Evolutionary conservation across 2,888 invertebrate species (phyloP), one percentile per base, ranked within the genome.

Genomic region (Mythimna vitellina): DNA sequence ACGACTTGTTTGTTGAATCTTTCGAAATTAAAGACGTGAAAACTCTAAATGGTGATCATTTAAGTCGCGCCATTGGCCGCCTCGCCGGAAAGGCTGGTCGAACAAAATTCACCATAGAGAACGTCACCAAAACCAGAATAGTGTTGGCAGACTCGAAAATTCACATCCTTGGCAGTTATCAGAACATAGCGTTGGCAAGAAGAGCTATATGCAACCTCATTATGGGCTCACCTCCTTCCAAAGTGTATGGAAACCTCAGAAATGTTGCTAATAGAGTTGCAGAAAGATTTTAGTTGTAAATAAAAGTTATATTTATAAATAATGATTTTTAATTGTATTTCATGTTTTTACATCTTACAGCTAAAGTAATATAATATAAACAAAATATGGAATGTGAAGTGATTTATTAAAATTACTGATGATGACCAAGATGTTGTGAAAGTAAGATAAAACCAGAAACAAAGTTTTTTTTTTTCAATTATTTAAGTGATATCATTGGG

Each of bases 41-140:
- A 93, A 98, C 98, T 3, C 93, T 99, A 63, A 98, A 98, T 92
- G 99, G 99, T 4, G 99, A 99, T 92, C 99, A 99, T 92, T 96
- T 99, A 85, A 98, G 99, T 25, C 97, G 99, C 89, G 99, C 99
- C 0, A 98, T 99, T 84, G 99, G 99, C n/a, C 97, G 99, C 72
- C 96, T 99, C 54, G 99, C 99, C 3, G 99, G 99, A 1, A 99
- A 99, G 96, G 99, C 99, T 32, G 99, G 99, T 35, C 97, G 99
- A 78, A 99, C 99, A 1, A 99, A 99, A 92, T 99, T 98, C 91
- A 99, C 99, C 0, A 99, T 99, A 88, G 99, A 99, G 96, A 99
- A 99, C 94, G 99, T 98, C 0, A 99, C 99, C 0, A 99, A 99
- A 96, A 99, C 99, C 0, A 97, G 99, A 91, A 99, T 99, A 90